These are phyloP conservation scores for Peromyscus polionotus DNA, from an alignment of 2,113 vertebrate genomes.

Conservation along the genomic window DNA sequence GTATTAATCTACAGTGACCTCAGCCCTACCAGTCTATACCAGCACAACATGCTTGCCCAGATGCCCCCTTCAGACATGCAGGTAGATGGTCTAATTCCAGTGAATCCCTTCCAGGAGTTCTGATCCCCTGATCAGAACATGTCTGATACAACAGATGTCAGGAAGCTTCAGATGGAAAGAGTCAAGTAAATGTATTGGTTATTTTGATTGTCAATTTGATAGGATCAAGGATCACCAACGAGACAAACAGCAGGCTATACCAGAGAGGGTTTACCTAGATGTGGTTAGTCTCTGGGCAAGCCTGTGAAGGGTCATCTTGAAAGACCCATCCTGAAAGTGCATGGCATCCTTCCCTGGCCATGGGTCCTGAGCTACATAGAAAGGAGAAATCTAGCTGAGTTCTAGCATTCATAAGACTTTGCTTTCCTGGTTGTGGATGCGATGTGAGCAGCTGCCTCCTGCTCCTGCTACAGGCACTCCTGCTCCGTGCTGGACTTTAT, in stretches of 20 bases:
- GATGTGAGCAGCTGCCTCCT: background rate
- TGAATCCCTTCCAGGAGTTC: background rate
- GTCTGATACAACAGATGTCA: background rate
- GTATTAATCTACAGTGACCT: background rate
- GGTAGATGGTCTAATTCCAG: background rate
- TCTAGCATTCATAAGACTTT: too few relatives aligned
- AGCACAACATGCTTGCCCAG: background rate
- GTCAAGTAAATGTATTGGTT: background rate
- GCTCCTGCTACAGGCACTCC: too few relatives aligned
- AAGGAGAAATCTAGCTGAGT: background rate
- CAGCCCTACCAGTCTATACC: background rate
- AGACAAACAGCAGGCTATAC: background rate
- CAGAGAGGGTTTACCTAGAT: background rate
- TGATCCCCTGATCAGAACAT: conserved; percentile 12
- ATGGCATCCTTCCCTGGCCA: background rate
- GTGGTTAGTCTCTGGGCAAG: background rate
- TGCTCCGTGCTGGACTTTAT: background rate
- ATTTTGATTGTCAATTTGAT: background rate
- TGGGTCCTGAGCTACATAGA: background rate
- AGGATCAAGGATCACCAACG: background rate
- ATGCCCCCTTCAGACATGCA: background rate
- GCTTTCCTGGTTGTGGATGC: too few relatives aligned
- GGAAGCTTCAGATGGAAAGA: background rate
- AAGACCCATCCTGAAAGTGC: background rate
- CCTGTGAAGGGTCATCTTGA: background rate